These are phyloP conservation scores for Archegozetes longisetosus DNA, from an alignment of 1,140 invertebrate genomes.

Conservation along the genomic window DNA sequence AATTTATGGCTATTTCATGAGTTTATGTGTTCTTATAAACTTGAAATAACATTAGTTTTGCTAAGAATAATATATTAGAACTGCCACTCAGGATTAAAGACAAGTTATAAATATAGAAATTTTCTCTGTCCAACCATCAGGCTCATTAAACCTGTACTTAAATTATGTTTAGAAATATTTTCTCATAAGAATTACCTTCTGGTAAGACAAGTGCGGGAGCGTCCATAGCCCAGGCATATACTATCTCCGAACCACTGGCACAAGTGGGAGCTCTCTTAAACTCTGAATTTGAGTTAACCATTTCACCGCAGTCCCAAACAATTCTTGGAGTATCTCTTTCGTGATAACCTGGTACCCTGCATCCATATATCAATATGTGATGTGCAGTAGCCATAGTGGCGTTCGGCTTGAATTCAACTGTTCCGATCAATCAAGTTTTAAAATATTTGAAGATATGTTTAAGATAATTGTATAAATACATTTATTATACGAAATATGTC, in stretches of 20 bases:
- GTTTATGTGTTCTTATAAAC: no score
- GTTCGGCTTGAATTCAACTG: conserved; percentile 83
- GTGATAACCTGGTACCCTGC: conserved; percentile 57
- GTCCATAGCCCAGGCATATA: conserved; percentile 94
- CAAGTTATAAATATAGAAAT: no score
- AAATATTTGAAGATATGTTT: conserved; percentile 10
- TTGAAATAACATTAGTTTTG: no score
- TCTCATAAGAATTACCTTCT: no score
- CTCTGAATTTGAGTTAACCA: conserved; percentile 40
- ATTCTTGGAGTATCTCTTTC: conserved; percentile 33
- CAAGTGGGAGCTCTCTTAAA: conserved; percentile 24
- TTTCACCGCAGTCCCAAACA: conserved; percentile 87
- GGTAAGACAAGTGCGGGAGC: conserved; percentile 72
- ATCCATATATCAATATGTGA: conserved; percentile 93
- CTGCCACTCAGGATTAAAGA: no score
- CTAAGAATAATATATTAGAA: no score
- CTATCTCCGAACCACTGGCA: conserved; percentile 42
- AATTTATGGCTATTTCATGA: no score
- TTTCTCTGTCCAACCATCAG: no score
- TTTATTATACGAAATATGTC: no score
- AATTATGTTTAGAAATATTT: no score
- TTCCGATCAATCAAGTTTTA: conserved; percentile 27
- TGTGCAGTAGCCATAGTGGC: conserved; percentile 77
- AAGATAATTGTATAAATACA: not conserved
- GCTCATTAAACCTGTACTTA: no score